Conservation (phyloP, 2,797 vertebrate genomes). For the Microhierax caerulescens region DNA sequence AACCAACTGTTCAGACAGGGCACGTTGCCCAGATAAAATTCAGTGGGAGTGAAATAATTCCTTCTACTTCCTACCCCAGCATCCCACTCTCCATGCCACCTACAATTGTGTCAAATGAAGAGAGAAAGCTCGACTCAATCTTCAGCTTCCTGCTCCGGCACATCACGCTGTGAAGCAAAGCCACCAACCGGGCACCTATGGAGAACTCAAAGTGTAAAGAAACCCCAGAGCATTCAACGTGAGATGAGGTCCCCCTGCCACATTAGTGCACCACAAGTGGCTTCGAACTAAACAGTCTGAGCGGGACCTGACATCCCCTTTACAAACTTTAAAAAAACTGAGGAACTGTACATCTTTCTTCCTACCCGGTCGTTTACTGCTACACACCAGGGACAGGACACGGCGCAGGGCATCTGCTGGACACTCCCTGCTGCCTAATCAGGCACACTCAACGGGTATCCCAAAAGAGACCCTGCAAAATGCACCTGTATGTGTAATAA, state of each 20-base stretch:
- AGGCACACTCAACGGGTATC: not conserved
- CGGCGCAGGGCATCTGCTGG: not conserved
- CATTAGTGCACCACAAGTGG: slow-evolving; percentile 10
- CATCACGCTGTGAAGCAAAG: not conserved
- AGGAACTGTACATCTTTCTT: not conserved
- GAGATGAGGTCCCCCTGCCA: not conserved
- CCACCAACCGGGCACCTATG: not conserved
- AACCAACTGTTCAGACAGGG: slow-evolving; percentile 47
- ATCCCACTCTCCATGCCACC: not conserved
- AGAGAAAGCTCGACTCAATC: not conserved
- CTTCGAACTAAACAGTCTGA: not conserved
- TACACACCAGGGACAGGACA: rapidly evolving
- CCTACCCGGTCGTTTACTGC: not conserved
- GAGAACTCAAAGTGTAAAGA: not conserved
- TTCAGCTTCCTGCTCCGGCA: not conserved
- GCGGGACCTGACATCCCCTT: not conserved
- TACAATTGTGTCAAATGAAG: not conserved
- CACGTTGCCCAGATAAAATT: slow-evolving; percentile 27
- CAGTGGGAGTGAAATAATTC: slow-evolving; percentile 37
- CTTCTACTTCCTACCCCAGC: slow-evolving; percentile 19
- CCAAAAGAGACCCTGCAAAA: not conserved
- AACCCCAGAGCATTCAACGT: not conserved
- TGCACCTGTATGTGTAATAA: not conserved
- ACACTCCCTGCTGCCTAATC: not conserved
- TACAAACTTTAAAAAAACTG: not conserved